Conservation (phyloP, 2,888 invertebrate genomes). For the Leucoma salicis region DNA sequence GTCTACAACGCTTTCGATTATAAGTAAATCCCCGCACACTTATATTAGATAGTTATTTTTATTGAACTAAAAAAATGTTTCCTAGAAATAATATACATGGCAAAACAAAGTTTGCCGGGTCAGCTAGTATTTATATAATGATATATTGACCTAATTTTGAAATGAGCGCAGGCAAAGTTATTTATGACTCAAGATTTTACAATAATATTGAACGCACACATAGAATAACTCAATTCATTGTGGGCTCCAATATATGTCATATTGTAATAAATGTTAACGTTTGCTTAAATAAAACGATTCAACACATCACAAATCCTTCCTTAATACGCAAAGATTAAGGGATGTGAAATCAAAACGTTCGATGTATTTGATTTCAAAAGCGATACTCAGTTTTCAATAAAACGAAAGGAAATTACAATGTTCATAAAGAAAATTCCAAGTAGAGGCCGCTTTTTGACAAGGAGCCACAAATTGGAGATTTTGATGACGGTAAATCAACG, state of each 20-base stretch:
- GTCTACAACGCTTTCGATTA: too few relatives aligned
- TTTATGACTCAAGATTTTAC: too few relatives aligned
- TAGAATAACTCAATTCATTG: not conserved
- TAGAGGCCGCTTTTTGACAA: slow-evolving; percentile 60
- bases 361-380: slow-evolving; percentile 48
- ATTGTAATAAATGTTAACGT: slow-evolving; percentile 23
- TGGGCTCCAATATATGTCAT: slow-evolving; percentile 4
- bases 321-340: slow-evolving; percentile 31
- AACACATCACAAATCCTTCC: slow-evolving; percentile 18
- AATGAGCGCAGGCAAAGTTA: too few relatives aligned
- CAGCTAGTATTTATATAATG: too few relatives aligned
- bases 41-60: too few relatives aligned
- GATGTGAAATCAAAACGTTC: slow-evolving; percentile 41
- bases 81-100: too few relatives aligned
- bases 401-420: slow-evolving; percentile 59
- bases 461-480: slow-evolving; percentile 72
- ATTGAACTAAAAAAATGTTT: too few relatives aligned
- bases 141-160: too few relatives aligned
- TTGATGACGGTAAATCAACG: slow-evolving; percentile 66
- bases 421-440: slow-evolving; percentile 54
- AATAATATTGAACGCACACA: too few relatives aligned
- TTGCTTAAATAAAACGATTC: slow-evolving; percentile 10
- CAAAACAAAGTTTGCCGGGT: too few relatives aligned
- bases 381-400: slow-evolving; percentile 53
- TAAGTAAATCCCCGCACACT: too few relatives aligned